Conservation (phyloP, 2,888 invertebrate species). For the Colletes collaris region DNA sequence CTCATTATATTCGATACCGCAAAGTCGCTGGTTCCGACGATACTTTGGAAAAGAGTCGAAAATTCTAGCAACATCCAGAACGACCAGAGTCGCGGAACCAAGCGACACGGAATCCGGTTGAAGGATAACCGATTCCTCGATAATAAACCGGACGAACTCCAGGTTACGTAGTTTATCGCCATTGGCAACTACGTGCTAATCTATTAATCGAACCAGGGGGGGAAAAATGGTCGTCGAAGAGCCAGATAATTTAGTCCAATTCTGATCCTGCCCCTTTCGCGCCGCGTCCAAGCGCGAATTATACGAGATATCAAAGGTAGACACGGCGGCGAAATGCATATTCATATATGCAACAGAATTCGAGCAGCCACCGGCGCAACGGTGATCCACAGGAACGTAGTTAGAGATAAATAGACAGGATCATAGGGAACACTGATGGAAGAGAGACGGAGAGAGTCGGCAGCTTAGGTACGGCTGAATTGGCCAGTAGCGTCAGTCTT, state of each 20-base stretch:
- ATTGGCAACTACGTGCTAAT: too few relatives aligned
- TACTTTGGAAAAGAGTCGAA: slow-evolving; percentile 13
- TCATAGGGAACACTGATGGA: slow-evolving; percentile 17
- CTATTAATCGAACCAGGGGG: too few relatives aligned
- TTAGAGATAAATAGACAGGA: slow-evolving; percentile 35
- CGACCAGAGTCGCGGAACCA: neutral
- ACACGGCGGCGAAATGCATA: slow-evolving; percentile 31
- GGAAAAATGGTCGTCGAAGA: too few relatives aligned
- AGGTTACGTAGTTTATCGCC: too few relatives aligned
- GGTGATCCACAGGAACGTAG: slow-evolving; percentile 31
- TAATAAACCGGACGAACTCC: neutral
- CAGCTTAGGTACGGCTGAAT: slow-evolving; percentile 80
- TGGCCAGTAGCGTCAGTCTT: slow-evolving; percentile 79
- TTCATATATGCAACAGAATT: slow-evolving; percentile 51
- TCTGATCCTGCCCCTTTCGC: slow-evolving; percentile 11
- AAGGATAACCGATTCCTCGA: neutral
- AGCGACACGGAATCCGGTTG: neutral
- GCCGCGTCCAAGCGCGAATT: slow-evolving; percentile 14
- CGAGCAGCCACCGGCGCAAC: slow-evolving; percentile 14
- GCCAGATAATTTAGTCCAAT: slow-evolving; percentile 19
- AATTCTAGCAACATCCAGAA: neutral
- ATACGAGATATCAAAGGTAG: slow-evolving; percentile 38
- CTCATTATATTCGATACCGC: slow-evolving; percentile 14
- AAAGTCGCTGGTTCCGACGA: slow-evolving; percentile 18
- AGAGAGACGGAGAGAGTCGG: slow-evolving; percentile 46